Base-by-base conservation (phyloP, 2,113 vertebrate genomes). In the Piaya cayana region DNA sequence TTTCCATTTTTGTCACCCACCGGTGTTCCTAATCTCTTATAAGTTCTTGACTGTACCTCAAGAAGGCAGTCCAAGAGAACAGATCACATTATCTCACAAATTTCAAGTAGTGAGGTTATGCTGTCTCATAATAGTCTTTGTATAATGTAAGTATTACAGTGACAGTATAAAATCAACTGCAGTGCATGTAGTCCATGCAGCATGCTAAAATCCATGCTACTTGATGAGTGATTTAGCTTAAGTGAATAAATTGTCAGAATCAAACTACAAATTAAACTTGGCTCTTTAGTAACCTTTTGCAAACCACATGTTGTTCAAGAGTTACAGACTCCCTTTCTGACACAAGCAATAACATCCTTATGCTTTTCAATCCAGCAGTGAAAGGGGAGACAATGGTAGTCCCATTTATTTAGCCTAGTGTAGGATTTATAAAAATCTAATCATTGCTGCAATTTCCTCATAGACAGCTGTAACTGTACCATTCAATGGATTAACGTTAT, bases 321-420 rank as follows among this genome's bases (percentile, higher is more conserved):
- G 39, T 52, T 69, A 69, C 23, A 52, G 18, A 39, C 17, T 60
- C 21, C 39, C 15, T 56, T 88, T 76, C 6, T 56, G 60, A 62
- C 13, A 49, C 5, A 49, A 65, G 19, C 3, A 80, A 23, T 64
- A 88, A 52, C 8, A 64, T 29, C 23, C 11, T 59, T 27, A 30
- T 15, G 6, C 11, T 69, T 76, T 86, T 56, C 22, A 68, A 6
- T 12, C 11, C 7, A 65, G 13, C 12, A 72, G 19, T 69, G 53
- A 80, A 85, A 85, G 17, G 15, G 26, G 5, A 77, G 29, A 60
- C 8, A n/a, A 5, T 65, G 5, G 42, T 63, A 55, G 30, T 29
- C 34, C 27, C 12, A 55, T n/a, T 18, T 56, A 42, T 27, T 78
- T 29, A 89, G 11, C 5, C 1, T 8, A 27, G 8, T 0, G 0